Conservation (phyloP, 2,797 vertebrate species). For the Acipenser transmontanus region DNA sequence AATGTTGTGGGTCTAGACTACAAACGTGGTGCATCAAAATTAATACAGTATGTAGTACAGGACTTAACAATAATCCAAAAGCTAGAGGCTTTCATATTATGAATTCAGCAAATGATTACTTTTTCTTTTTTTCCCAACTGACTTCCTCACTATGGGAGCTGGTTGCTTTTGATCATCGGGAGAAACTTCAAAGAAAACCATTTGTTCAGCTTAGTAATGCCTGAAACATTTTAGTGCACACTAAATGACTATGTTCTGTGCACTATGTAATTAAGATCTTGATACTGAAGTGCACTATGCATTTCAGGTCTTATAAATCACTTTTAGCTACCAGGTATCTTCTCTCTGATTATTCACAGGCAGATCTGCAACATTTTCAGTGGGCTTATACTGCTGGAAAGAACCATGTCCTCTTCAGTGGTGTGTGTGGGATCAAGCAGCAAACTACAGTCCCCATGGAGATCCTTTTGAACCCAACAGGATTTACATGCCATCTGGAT, state of each 20-base stretch:
- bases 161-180: constrained; percentile 16
- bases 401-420: constrained; percentile 44
- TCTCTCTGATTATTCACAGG: constrained; percentile 29
- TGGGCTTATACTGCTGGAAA: constrained; percentile 26
- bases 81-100: constrained; percentile 9
- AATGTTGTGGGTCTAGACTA: not conserved
- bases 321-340: constrained; percentile 34
- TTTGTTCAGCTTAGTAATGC: constrained; percentile 15
- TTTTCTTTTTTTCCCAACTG: constrained; percentile 12
- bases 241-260: constrained; percentile 8
- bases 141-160: constrained; percentile 5
- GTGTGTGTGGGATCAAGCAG: constrained; percentile 54
- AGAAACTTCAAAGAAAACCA: constrained; percentile 11
- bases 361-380: constrained; percentile 18
- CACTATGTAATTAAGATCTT: constrained; percentile 24
- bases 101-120: constrained; percentile 15
- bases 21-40: not conserved
- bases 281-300: constrained; percentile 34
- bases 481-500: constrained; percentile 71
- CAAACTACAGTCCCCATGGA: constrained; percentile 63
- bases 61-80: constrained; percentile 6
- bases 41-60: constrained; percentile 1
- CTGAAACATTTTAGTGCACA: constrained; percentile 7
- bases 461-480: constrained; percentile 69
- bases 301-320: constrained; percentile 37